Conservation (phyloP, 1,140 invertebrate species). For the Hirudo medicinalis region DNA sequence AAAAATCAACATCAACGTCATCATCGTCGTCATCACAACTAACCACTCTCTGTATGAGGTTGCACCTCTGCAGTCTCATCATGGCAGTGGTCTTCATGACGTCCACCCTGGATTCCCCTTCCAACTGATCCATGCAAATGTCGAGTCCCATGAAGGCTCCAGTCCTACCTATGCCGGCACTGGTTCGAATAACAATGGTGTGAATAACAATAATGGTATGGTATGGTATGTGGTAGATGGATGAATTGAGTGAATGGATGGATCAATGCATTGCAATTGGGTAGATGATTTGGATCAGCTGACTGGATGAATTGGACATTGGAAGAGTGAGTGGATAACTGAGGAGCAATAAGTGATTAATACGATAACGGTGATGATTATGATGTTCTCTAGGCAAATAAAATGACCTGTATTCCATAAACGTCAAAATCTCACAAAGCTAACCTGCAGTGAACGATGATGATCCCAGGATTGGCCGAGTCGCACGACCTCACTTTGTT, state of each 20-base stretch:
- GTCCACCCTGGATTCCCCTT: constrained; percentile 24
- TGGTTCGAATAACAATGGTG: constrained; percentile 22
- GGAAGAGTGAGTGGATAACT: too few species aligned
- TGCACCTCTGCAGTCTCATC: constrained; percentile 26
- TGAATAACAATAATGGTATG: too few species aligned
- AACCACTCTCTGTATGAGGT: constrained; percentile 31
- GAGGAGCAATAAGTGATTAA: too few species aligned
- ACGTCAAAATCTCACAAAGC: not conserved
- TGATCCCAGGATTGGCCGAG: not conserved
- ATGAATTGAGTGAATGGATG: too few species aligned
- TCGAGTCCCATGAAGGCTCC: constrained; percentile 38
- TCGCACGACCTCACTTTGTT: constrained; percentile 6
- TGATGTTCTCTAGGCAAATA: too few species aligned
- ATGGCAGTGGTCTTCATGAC: constrained; percentile 25
- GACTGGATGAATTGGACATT: too few species aligned
- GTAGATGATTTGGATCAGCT: too few species aligned
- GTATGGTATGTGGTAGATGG: not conserved
- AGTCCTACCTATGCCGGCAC: constrained; percentile 37
- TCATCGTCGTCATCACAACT: not conserved
- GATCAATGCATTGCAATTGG: too few species aligned
- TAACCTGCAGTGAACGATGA: constrained; percentile 22
- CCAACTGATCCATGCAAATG: constrained; percentile 28
- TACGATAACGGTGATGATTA: too few species aligned
- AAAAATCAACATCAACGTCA: too few species aligned
- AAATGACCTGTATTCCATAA: not conserved